Conservation (phyloP, 2,888 invertebrate species). For the Dysmachus trigonus region DNA sequence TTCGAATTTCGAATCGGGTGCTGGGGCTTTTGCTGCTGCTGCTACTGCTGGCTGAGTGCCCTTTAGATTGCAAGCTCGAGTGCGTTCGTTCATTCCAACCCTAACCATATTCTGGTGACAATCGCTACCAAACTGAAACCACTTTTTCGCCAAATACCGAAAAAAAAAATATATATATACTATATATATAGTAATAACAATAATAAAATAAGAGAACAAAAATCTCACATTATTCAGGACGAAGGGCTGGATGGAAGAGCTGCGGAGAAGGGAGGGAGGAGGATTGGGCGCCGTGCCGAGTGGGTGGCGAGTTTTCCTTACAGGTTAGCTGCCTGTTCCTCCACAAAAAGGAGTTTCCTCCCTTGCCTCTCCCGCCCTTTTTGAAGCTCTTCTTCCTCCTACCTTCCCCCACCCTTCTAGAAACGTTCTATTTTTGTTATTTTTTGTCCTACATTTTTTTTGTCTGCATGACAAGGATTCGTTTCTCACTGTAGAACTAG, state of each 20-base stretch:
- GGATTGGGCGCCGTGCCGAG: not conserved
- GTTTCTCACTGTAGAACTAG: constrained; percentile 8
- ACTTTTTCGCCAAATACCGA: not conserved
- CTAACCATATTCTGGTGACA: constrained; percentile 8
- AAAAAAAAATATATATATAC: not conserved
- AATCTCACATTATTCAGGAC: constrained; percentile 22
- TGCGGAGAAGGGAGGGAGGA: too few species aligned
- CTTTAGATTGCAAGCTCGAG: constrained; percentile 28
- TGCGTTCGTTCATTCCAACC: constrained; percentile 22
- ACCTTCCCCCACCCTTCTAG: not conserved
- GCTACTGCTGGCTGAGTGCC: constrained; percentile 8
- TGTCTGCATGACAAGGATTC: constrained; percentile 37
- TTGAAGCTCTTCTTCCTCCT: not conserved
- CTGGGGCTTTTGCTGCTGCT: too few species aligned
- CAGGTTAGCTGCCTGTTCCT: constrained; percentile 9
- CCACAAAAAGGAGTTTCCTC: constrained; percentile 4
- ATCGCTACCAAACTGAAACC: not conserved
- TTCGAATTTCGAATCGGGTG: not conserved
- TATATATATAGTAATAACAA: not conserved
- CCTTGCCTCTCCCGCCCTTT: not conserved
- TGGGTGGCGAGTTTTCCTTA: constrained; percentile 15
- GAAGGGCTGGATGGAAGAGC: not conserved
- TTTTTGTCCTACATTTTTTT: constrained; percentile 34
- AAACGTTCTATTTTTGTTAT: constrained; percentile 40
- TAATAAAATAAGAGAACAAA: not conserved